Evolutionary conservation across 2,888 invertebrate species (phyloP), one percentile per base, ranked within the genome.

Genomic region (Eilema caniola): DNA sequence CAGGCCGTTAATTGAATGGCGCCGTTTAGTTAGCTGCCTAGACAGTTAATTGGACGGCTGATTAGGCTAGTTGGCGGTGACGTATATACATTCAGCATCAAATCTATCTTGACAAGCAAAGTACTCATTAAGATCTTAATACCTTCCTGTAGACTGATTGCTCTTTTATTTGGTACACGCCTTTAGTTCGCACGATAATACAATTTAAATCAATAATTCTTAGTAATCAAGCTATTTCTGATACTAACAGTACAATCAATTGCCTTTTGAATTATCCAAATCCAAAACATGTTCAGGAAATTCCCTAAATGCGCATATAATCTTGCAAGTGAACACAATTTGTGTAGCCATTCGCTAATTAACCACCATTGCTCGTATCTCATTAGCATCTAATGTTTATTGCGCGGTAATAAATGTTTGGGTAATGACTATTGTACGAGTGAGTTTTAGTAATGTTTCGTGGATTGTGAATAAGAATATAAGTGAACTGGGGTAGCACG

Each of bases 351-450:
- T 63, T 68, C 57, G 28, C 61, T 66, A 72, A 75, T 75, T 67
- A 60, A 65, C 67, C 62, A 28, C 16, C 20, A 37, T 66, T 25
- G 65, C 68, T 37, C 62, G 67, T 47, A 61, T 33, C 75, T 75
- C 63, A 71, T 66, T 77, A 77, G 11, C 67, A 25, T 66, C 37
- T 75, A n/a, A 57, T 70, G 69, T 69, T 73, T 56, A 56, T 41
- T 41, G 25, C 33, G 60, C 33, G 14, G 31, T 57, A 69, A 67
- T 67, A 20, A 67, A 56, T 56, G 67, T 41, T 25, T 62, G 4
- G 4, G 41, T 25, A 37, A 53, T 25, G 41, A 25, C 25, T 41
- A 23, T 25, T 41, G 37, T 62, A 64, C n/a, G 28, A n/a, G n/a
- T 53, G 11, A 28, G 47, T 28, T 53, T 53, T 53, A 63, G 53